These are phyloP conservation scores for Ormyrus pomaceus DNA, from an alignment of 2,888 invertebrate species.

Conservation along the genomic window DNA sequence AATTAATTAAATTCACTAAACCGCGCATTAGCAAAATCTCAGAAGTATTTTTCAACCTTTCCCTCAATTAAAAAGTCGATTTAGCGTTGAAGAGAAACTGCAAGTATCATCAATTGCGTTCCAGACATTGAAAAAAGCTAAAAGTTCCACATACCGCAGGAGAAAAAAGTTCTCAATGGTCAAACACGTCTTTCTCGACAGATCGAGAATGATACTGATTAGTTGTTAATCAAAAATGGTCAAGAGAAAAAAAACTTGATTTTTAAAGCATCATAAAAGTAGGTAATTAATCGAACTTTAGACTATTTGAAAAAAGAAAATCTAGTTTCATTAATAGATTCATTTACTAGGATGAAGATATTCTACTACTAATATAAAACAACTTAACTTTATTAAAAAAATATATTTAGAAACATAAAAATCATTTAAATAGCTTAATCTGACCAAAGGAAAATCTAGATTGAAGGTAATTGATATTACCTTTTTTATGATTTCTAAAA, in stretches of 20 bases:
- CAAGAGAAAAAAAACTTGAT: not conserved
- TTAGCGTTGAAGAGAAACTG: constrained; percentile 4
- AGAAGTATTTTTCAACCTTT: constrained; percentile 35
- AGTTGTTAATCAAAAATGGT: not conserved
- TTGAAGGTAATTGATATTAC: too few relatives aligned
- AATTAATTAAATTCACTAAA: too few relatives aligned
- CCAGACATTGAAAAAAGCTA: not conserved
- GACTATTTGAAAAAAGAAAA: too few relatives aligned
- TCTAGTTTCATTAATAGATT: too few relatives aligned
- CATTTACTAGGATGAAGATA: too few relatives aligned
- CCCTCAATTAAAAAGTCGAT: constrained; percentile 13
- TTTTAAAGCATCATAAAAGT: not conserved
- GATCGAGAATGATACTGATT: not conserved
- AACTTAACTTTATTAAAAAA: too few relatives aligned
- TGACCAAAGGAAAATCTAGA: too few relatives aligned
- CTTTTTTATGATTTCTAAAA: too few relatives aligned
- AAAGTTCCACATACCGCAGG: not conserved
- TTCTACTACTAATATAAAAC: too few relatives aligned
- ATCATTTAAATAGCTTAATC: too few relatives aligned
- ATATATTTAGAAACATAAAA: too few relatives aligned
- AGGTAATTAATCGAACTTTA: too few relatives aligned
- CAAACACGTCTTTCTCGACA: not conserved
- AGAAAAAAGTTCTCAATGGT: constrained; percentile 8
- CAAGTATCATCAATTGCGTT: constrained; percentile 29
- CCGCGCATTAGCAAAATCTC: not conserved